These are phyloP conservation scores for Caenorhabditis doughertyi DNA, from an alignment of 2,888 invertebrate species.

Conservation along the genomic window DNA sequence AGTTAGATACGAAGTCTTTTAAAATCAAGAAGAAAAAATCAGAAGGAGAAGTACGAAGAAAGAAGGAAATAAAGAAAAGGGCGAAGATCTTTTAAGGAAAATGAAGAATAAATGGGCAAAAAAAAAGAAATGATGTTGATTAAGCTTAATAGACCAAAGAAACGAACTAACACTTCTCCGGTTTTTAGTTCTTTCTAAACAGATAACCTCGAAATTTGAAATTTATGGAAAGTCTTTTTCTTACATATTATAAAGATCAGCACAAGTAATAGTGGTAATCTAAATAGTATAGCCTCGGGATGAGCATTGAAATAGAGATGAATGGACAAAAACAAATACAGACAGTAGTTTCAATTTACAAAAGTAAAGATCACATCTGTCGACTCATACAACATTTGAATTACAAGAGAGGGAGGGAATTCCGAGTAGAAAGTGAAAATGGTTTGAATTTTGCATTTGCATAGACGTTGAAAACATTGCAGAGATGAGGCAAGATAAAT, in stretches of 20 bases:
- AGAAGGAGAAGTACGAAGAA: slow-evolving; percentile 7
- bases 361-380: slow-evolving; percentile 3
- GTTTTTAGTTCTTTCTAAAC: not conserved
- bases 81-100: not conserved
- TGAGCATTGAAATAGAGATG: slow-evolving; percentile 1
- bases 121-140: not conserved
- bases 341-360: slow-evolving; percentile 29
- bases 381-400: slow-evolving; percentile 6
- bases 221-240: too few relatives aligned
- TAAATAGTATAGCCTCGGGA: too few relatives aligned
- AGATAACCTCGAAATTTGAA: too few relatives aligned
- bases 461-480: not conserved
- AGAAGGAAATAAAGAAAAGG: not conserved
- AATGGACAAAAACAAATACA: slow-evolving; percentile 12
- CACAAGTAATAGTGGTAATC: too few relatives aligned
- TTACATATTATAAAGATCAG: too few relatives aligned
- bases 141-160: not conserved
- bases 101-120: not conserved
- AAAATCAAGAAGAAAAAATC: slow-evolving; percentile 22
- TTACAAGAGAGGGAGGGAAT: not conserved
- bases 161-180: not conserved
- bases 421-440: not conserved
- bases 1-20: slow-evolving; percentile 26
- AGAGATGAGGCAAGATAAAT: not conserved
- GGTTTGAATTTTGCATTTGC: slow-evolving; percentile 12